Evolutionary conservation across 2,113 vertebrate species (phyloP).

Genomic region (Galemys pyrenaicus): DNA sequence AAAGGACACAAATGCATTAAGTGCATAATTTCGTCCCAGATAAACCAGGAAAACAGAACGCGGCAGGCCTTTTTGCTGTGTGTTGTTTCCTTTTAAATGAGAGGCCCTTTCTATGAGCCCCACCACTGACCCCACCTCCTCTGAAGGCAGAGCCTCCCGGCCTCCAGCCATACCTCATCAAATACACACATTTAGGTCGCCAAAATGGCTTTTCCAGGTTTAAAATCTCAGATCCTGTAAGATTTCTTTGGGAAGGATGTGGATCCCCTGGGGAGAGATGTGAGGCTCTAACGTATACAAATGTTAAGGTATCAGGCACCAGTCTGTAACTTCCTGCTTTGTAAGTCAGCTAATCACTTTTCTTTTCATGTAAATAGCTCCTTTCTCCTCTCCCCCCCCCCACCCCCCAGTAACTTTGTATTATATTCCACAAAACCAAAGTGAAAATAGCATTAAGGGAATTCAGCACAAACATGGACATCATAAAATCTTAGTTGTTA

Average conservation of each 20-base stretch:
- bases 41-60: conserved; percentile 49
- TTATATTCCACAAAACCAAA: conserved; percentile 53
- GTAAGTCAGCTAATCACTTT: conserved; percentile 25
- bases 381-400: too few relatives aligned
- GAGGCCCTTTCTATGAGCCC: conserved; percentile 35
- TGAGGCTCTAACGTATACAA: not conserved
- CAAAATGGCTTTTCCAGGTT: conserved; percentile 59
- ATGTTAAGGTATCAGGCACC: conserved; percentile 56
- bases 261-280: too few relatives aligned
- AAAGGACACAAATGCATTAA: conserved; percentile 45
- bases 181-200: conserved; percentile 44
- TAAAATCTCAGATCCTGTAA: conserved; percentile 43
- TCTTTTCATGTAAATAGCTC: conserved; percentile 60
- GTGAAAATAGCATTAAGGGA: conserved; percentile 42
- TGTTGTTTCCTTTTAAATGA: conserved; percentile 51
- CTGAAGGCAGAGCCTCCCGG: not conserved
- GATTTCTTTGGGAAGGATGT: not conserved
- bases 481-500: conserved; percentile 8
- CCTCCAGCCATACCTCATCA: conserved; percentile 48
- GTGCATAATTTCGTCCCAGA: conserved; percentile 45
- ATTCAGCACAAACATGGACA: conserved; percentile 30
- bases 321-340: conserved; percentile 48
- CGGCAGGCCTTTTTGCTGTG: conserved; percentile 33
- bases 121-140: not conserved
- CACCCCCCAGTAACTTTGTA: conserved; percentile 46